Percentiles rank a stretch among this genome's conserved stretches.
Evolutionary conservation across 2,797 vertebrate species (phyloP).

Genomic region (Sebastes hubbsi): DNA sequence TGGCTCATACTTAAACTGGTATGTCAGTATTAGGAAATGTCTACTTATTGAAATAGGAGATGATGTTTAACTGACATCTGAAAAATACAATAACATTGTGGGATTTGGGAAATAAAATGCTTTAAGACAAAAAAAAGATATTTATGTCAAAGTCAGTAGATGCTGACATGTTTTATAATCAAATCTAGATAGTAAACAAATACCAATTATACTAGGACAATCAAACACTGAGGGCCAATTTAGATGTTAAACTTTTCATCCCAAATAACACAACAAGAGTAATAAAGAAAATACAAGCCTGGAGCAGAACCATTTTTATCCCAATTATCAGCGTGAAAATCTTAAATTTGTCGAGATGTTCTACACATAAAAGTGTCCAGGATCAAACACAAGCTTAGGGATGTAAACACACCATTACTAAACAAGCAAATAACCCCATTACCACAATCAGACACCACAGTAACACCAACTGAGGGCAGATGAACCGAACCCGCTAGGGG

Average conservation of each 20-base stretch:
- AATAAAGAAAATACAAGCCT: neutral
- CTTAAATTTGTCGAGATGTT: neutral
- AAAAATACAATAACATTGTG: neutral
- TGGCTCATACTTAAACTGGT: neutral
- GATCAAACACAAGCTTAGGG: conserved; percentile 1
- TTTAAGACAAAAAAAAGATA: neutral
- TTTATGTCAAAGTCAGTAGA: neutral
- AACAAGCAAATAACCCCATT: neutral
- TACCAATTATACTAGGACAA: neutral
- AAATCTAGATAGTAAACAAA: neutral
- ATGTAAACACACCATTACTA: conserved; percentile 9
- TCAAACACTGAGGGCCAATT: neutral
- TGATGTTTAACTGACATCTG: neutral
- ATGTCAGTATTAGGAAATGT: neutral
- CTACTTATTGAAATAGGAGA: neutral
- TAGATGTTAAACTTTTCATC: neutral
- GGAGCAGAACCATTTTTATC: neutral
- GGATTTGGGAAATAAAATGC: neutral
- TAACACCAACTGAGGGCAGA: neutral
- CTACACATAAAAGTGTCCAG: neutral
- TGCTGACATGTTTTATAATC: neutral
- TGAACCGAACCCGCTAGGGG: neutral
- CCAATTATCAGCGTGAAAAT: conserved; percentile 10
- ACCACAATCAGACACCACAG: neutral
- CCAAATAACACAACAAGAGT: neutral